Evolutionary conservation across 2,888 invertebrate genomes (phyloP).

Genomic region (Perizoma affinitatum): DNA sequence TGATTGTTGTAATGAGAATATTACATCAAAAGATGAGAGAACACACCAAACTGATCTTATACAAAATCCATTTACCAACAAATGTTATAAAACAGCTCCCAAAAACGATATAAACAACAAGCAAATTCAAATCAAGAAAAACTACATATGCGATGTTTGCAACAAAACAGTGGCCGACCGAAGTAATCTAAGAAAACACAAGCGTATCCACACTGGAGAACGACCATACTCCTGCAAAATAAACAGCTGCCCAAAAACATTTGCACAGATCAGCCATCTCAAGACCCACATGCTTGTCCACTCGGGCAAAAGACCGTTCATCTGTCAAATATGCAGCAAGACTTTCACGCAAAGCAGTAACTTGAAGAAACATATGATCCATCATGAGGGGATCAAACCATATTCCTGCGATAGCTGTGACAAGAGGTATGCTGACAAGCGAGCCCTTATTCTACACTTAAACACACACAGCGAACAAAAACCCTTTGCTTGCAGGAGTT

Average conservation of each 20-base stretch:
- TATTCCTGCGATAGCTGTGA: not conserved
- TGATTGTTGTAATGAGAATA: no score
- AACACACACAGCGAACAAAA: not conserved
- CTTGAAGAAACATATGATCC: not conserved
- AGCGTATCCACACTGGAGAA: not conserved
- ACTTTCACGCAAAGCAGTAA: not conserved
- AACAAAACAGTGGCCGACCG: not conserved
- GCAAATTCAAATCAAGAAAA: not conserved
- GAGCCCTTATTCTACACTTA: not conserved
- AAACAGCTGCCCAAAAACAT: not conserved
- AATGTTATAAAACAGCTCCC: no score
- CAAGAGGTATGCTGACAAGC: not conserved
- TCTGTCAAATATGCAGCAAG: not conserved
- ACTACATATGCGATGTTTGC: not conserved
- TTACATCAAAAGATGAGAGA: not conserved
- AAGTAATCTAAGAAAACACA: not conserved
- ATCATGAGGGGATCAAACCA: not conserved
- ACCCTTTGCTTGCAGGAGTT: not conserved
- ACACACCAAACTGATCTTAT: not conserved
- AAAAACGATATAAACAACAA: no score
- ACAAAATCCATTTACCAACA: no score
- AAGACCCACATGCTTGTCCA: not conserved
- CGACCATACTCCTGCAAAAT: not conserved
- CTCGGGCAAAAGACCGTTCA: not conserved
- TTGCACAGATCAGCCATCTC: not conserved